A percentile compares a stretch with the other conserved stretches of the same genome.
phyloP scores from a whole-genome alignment of 2,797 vertebrate genomes.

The Danio kyathit region DNA sequence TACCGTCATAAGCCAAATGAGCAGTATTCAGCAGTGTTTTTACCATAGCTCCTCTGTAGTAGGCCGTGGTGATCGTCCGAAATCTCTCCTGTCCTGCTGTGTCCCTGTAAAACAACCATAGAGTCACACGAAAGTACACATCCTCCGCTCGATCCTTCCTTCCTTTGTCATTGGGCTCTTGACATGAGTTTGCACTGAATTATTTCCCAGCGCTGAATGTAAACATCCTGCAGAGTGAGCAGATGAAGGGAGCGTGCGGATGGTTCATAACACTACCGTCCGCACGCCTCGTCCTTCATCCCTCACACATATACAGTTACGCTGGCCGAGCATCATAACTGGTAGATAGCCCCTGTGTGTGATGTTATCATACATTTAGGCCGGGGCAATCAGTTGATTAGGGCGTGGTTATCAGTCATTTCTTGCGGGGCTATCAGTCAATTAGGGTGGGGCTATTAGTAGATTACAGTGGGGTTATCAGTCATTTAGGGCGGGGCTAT shows the following conservation, averaged over 20 bases:
- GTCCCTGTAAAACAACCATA: slow-evolving; percentile 82
- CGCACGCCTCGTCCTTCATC: slow-evolving; percentile 49
- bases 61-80: slow-evolving; percentile 97
- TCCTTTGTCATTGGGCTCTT: slow-evolving; percentile 31
- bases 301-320: too few species aligned
- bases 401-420: too few species aligned
- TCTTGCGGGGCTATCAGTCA: too few species aligned
- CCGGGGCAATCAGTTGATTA: too few species aligned
- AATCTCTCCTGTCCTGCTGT: slow-evolving; percentile 98
- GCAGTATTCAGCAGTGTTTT: slow-evolving; percentile 53
- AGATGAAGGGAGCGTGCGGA: not conserved
- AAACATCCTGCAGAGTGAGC: slow-evolving; percentile 58
- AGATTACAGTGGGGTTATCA: too few species aligned
- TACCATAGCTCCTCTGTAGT: slow-evolving; percentile 99
- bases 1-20: too few species aligned
- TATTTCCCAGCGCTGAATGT: slow-evolving; percentile 26
- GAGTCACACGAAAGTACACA: slow-evolving; percentile 27
- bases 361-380: too few species aligned
- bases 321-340: slow-evolving; percentile 18
- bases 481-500: too few species aligned
- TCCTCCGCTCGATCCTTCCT: slow-evolving; percentile 28
- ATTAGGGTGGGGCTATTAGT: too few species aligned
- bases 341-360: slow-evolving; percentile 32
- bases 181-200: not conserved
- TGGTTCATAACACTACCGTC: slow-evolving; percentile 44